Conservation (phyloP, 2,888 invertebrate genomes). For the Drosophila borealis region DNA sequence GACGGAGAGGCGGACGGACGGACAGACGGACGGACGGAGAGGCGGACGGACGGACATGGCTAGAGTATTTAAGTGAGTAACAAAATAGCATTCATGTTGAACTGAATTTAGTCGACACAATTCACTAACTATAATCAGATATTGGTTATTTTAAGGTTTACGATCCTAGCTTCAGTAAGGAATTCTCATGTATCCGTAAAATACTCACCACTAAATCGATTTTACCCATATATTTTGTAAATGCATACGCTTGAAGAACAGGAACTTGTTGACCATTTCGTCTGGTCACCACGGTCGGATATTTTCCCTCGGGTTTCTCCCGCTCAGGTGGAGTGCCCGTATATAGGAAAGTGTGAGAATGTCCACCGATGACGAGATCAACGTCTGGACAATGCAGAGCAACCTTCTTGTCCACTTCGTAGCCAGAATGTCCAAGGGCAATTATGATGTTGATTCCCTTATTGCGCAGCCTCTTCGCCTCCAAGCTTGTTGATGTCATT, state of each 20-base stretch:
- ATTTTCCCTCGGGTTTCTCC: constrained; percentile 89
- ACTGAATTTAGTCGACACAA: neutral
- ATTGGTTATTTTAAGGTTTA: neutral
- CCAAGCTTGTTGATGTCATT: neutral
- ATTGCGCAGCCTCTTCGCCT: neutral
- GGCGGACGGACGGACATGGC: too few species aligned
- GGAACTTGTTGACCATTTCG: constrained; percentile 89
- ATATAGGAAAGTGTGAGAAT: constrained; percentile 94
- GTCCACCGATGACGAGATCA: constrained; percentile 95
- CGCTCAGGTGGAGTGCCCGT: constrained; percentile 88
- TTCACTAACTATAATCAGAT: neutral
- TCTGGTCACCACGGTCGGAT: constrained; percentile 91
- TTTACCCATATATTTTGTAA: constrained; percentile 95
- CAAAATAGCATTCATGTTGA: too few species aligned
- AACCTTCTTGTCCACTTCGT: constrained; percentile 89
- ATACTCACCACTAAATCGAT: constrained; percentile 85
- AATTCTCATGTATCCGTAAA: neutral
- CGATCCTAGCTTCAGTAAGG: neutral
- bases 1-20: too few species aligned
- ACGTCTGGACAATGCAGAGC: constrained; percentile 90
- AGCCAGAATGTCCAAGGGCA: constrained; percentile 95
- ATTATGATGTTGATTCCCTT: constrained; percentile 91
- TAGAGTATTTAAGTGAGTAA: too few species aligned
- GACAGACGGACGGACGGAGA: too few species aligned
- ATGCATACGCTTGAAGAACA: constrained; percentile 95